A percentile compares a stretch with the other conserved stretches of the same genome.
phyloP scores from a whole-genome alignment of 2,888 invertebrate species.

The Athalia cordata region DNA sequence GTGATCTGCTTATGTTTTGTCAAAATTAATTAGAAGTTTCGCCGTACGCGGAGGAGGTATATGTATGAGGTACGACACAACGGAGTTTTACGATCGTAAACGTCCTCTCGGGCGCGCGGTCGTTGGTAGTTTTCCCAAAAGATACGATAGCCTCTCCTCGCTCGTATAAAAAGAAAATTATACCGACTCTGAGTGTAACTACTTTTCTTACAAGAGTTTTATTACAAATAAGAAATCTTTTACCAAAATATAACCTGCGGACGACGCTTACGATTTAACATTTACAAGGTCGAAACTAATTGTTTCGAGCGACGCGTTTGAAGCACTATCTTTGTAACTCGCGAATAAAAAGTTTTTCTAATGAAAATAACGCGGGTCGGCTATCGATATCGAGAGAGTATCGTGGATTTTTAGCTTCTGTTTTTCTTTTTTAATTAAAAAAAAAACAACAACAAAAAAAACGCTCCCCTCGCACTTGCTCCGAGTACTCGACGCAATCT shows the following conservation, averaged over 20 bases:
- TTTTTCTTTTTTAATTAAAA: neutral
- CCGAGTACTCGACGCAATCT: neutral
- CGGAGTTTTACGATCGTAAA: neutral
- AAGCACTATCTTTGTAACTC: neutral
- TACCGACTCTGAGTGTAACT: slow-evolving; percentile 9
- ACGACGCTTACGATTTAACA: slow-evolving; percentile 15
- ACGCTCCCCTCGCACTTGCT: neutral
- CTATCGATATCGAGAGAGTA: neutral
- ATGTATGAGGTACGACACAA: no score
- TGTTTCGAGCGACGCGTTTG: neutral
- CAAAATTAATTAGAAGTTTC: slow-evolving; percentile 6
- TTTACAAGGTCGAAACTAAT: slow-evolving; percentile 3
- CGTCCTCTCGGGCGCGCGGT: neutral
- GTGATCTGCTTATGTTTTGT: slow-evolving; percentile 6
- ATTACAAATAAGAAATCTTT: neutral
- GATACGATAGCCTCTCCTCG: slow-evolving; percentile 24
- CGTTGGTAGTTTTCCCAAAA: slow-evolving; percentile 26
- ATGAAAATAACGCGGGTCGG: neutral
- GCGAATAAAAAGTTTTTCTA: neutral
- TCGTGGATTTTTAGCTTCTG: neutral
- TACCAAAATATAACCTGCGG: slow-evolving; percentile 2
- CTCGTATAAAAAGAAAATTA: slow-evolving; percentile 31
- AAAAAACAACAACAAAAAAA: neutral
- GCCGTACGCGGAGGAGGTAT: no score
- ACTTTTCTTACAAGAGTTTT: slow-evolving; percentile 29